Percentiles rank a stretch among this genome's conserved stretches.
These are phyloP conservation scores for Phytoseiulus persimilis DNA, from an alignment of 2,888 invertebrate genomes.

Conservation along the genomic window DNA sequence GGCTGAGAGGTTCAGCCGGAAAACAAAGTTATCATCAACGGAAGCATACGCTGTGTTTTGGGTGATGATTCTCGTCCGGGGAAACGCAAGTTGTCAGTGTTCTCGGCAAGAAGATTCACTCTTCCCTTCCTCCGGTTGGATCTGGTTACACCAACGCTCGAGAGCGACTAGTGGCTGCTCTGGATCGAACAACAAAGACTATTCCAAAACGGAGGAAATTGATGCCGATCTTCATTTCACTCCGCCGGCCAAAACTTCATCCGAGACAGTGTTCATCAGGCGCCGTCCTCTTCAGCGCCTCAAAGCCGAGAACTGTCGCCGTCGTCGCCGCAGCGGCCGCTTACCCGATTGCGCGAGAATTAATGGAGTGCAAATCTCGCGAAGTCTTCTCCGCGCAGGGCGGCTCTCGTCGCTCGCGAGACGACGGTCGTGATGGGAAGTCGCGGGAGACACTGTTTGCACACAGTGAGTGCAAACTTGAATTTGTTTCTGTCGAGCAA, in stretches of 20 bases:
- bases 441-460: background rate
- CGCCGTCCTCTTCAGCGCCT: background rate
- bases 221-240: background rate
- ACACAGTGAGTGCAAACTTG: background rate
- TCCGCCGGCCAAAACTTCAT: background rate
- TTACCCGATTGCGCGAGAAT: background rate
- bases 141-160: too few species aligned
- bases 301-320: background rate
- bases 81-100: too few species aligned
- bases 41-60: too few species aligned
- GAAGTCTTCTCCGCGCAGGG: background rate
- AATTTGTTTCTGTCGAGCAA: background rate
- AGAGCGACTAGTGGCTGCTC: too few species aligned
- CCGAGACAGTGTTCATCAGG: background rate
- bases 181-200: too few species aligned
- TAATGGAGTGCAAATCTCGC: background rate
- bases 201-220: background rate
- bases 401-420: background rate
- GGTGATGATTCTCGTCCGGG: too few species aligned
- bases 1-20: too few species aligned
- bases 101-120: too few species aligned
- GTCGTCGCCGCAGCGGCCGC: background rate
- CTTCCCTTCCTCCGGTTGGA: too few species aligned
- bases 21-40: too few species aligned
- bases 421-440: background rate